Base-by-base conservation (phyloP, 2,888 invertebrate genomes). In the Thymelicus sylvestris region DNA sequence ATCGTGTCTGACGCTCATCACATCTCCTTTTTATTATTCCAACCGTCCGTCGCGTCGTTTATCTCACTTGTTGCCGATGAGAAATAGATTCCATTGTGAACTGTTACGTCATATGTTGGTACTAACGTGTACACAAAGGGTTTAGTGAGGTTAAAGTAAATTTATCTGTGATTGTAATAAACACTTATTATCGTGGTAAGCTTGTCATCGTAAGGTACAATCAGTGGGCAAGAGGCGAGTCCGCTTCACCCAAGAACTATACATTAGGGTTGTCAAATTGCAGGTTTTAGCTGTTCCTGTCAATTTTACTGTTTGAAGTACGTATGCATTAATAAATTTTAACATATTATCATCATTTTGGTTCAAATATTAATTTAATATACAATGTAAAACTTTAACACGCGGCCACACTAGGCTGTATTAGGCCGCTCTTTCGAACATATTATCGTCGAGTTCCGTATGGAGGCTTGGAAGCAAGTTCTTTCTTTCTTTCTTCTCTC, bases 131-230 rank as follows among this genome's bases (percentile, higher is more conserved):
- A 15, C 10, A 67, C 52, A 50, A 62, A 62, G 31, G 52, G 52
- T 59, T 63, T 59, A n/a, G 57, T n/a, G 41, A 59, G 69, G 64
- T 39, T 41, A 65, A 60, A 65, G 39, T 57, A 31, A 64, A 64
- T 65, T 65, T 60, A 47, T 63, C 57, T 86, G 85, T 85, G 85
- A 86, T 81, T 84, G 84, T 87, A 90, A 92, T 92, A 92, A 92
- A 92, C 90, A 91, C 85, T 86, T 91, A 91, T 90, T 90, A 89
- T 89, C 88, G 86, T 88, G 89, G 80, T 83, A 83, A 82, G 86
- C 85, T 88, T 91, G 92, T 92, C 93, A 86, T 92, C 92, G 86
- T 92, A 92, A 92, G 87, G 86, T 91, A 90, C 92, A 92, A 93
- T 92, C 93, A 92, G 86, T 81, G 87, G 83, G 81, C 84, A 83